Percentiles rank a stretch among this genome's conserved stretches.
Conservation (phyloP, 1,140 invertebrate species). For the Mylabris phalerata region DNA sequence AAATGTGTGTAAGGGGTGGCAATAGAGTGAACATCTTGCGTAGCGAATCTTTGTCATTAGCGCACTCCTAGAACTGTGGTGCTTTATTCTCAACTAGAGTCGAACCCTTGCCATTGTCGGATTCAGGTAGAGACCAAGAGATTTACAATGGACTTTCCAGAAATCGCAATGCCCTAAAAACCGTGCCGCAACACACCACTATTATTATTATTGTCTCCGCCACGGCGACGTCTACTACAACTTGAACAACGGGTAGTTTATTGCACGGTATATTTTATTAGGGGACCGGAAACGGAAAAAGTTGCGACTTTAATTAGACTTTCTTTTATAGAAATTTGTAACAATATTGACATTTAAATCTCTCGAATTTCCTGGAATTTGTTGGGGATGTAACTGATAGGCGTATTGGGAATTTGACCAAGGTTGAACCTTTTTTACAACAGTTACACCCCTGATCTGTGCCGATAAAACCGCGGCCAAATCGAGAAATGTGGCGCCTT, state of each 20-base stretch:
- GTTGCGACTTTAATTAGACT: not conserved
- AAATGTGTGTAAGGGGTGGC: not conserved
- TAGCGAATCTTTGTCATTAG: slow-evolving; percentile 28
- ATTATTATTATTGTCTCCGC: not conserved
- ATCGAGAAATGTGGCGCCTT: too few relatives aligned
- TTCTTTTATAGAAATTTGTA: too few relatives aligned
- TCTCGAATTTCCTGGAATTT: too few relatives aligned
- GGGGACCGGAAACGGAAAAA: not conserved
- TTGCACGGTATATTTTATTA: too few relatives aligned
- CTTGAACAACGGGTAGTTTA: too few relatives aligned
- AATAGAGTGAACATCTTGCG: slow-evolving; percentile 16
- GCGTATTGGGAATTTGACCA: not conserved
- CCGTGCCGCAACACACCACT: not conserved
- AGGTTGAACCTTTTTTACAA: too few relatives aligned
- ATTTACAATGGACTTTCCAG: slow-evolving; percentile 16
- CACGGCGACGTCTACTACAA: not conserved
- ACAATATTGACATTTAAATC: too few relatives aligned
- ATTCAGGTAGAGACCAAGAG: slow-evolving; percentile 10
- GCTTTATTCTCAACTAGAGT: too few relatives aligned
- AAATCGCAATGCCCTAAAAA: not conserved
- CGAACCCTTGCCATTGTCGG: slow-evolving; percentile 14
- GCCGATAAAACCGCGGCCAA: too few relatives aligned
- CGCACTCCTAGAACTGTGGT: not conserved
- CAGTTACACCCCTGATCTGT: too few relatives aligned
- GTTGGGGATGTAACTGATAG: too few relatives aligned